A percentile compares a stretch with the other conserved stretches of the same genome.
Conservation (phyloP, 2,888 invertebrate species). For the Stenurella melanura region DNA sequence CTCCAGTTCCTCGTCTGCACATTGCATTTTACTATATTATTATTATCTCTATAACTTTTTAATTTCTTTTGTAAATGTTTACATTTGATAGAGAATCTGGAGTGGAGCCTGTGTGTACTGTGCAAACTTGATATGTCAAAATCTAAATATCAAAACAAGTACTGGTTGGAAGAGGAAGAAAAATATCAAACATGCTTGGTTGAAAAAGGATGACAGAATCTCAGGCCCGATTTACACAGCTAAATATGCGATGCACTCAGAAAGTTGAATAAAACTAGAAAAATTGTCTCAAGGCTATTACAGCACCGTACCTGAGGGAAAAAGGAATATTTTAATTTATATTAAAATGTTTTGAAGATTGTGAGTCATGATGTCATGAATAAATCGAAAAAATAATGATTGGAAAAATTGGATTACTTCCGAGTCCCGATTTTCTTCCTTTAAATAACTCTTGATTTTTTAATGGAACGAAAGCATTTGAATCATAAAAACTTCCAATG, state of each 20-base stretch:
- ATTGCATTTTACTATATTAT: constrained; percentile 21
- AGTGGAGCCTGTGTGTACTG: neutral
- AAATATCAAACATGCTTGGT: neutral
- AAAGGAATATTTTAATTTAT: too few relatives aligned
- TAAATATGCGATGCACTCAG: neutral
- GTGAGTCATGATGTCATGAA: too few relatives aligned
- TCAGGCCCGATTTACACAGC: constrained; percentile 14
- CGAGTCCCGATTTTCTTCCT: too few relatives aligned
- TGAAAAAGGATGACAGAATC: neutral
- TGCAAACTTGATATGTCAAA: constrained; percentile 29
- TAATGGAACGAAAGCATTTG: too few relatives aligned
- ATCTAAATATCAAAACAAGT: constrained; percentile 39
- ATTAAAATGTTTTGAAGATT: too few relatives aligned
- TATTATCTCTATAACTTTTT: constrained; percentile 11
- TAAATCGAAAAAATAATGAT: too few relatives aligned
- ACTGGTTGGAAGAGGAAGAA: constrained; percentile 24
- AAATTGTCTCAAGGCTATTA: neutral
- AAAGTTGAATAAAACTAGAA: neutral
- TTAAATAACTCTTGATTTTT: too few relatives aligned
- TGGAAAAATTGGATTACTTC: too few relatives aligned
- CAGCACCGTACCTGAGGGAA: constrained; percentile 8
- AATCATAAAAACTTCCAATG: too few relatives aligned
- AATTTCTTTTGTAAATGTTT: constrained; percentile 27
- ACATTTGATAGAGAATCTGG: neutral
- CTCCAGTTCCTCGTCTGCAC: constrained; percentile 26